Conservation (phyloP, 2,888 invertebrate species). For the Pyrocoelia pectoralis region DNA sequence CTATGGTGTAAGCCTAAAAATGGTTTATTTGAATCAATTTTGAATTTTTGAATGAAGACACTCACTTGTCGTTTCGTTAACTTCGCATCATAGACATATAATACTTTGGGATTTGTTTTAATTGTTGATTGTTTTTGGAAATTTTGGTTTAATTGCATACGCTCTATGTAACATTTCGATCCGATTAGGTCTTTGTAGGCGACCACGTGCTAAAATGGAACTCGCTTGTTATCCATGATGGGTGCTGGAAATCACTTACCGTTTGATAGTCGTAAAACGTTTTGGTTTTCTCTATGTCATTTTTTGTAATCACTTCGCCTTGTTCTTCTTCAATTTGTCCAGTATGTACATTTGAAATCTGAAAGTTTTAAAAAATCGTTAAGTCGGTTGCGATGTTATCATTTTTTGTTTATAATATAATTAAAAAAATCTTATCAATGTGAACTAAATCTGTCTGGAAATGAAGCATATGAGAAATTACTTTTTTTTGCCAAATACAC, state of each 20-base stretch:
- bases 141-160: conserved; percentile 45
- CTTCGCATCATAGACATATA: conserved; percentile 52
- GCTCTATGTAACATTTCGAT: conserved; percentile 60
- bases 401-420: neutral
- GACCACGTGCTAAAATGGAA: conserved; percentile 54
- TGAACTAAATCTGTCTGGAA: neutral
- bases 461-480: conserved; percentile 1
- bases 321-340: neutral
- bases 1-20: conserved; percentile 59
- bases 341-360: neutral
- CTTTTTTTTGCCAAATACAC: neutral
- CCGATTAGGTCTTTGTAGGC: conserved; percentile 59
- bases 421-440: neutral
- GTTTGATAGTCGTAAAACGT: conserved; percentile 51
- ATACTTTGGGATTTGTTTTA: conserved; percentile 43
- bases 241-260: conserved; percentile 43
- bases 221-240: neutral
- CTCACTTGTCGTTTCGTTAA: conserved; percentile 60
- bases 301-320: neutral
- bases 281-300: conserved; percentile 24
- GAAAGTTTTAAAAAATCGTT: neutral
- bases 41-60: neutral
- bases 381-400: neutral
- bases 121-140: conserved; percentile 40
- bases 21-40: neutral